phyloP scores from a whole-genome alignment of 30 jellyfish, hydroid and myxozoan species.

The Chrysaora quinquecirrha region DNA sequence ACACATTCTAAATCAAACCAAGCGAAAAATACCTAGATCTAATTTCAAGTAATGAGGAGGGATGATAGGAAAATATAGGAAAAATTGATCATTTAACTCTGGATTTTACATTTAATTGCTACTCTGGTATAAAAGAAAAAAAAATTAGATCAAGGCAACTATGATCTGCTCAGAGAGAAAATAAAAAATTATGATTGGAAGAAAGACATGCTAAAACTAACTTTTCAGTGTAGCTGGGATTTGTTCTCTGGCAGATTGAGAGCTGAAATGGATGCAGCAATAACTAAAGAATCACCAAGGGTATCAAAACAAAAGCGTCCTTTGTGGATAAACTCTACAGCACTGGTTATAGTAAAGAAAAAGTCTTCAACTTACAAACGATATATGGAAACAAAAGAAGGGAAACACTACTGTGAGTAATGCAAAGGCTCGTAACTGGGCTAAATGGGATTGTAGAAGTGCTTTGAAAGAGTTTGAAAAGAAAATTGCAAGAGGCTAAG shows the following conservation, averaged over 20 bases:
- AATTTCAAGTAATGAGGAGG: slow-evolving; percentile 41
- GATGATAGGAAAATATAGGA: slow-evolving; percentile 48
- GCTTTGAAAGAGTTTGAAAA: slow-evolving; percentile 44
- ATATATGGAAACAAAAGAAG: slow-evolving; percentile 60
- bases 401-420: slow-evolving; percentile 28
- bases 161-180: slow-evolving; percentile 38
- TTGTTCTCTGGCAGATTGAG: slow-evolving; percentile 36
- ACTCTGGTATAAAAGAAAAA: slow-evolving; percentile 10
- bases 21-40: slow-evolving; percentile 36
- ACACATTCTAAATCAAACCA: slow-evolving; percentile 37
- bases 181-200: slow-evolving; percentile 30
- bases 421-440: slow-evolving; percentile 35
- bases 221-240: slow-evolving; percentile 44
- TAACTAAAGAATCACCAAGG: slow-evolving; percentile 10
- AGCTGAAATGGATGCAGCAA: slow-evolving; percentile 43
- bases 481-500: slow-evolving; percentile 22
- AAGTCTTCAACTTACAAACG: slow-evolving; percentile 27
- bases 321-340: slow-evolving; percentile 17
- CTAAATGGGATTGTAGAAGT: slow-evolving; percentile 43
- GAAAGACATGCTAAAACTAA: slow-evolving; percentile 30
- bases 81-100: slow-evolving; percentile 42
- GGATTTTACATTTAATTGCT: slow-evolving; percentile 23
- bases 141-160: slow-evolving; percentile 35
- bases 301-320: slow-evolving; percentile 6
- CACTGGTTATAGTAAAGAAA: slow-evolving; percentile 9